Base-by-base conservation (phyloP, 2,888 invertebrate species). In the Morpho helenor region DNA sequence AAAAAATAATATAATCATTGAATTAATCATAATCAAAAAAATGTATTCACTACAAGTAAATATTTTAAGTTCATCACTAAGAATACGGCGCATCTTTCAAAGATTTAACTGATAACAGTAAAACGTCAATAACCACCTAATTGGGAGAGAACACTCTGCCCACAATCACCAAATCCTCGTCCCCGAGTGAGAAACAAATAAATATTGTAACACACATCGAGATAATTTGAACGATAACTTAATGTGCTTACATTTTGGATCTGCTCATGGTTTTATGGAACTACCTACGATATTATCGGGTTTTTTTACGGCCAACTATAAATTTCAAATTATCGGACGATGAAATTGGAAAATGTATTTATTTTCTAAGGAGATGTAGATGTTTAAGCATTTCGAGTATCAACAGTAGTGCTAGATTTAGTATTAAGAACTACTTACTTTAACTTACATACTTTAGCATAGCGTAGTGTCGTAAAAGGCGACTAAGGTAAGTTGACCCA, bases 81-180 rank as follows among this genome's bases (percentile, higher is more conserved):
- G 77, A 80, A 88, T 84, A 77, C 76, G 79, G 80, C 70, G 69
- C 74, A 73, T 73, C 72, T 73, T 73, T 77, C 71, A 75, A 76
- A 89, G 89, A 90, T 90, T 80, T 76, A 73, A 72, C 71, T 70
- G 90, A 90, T 89, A 89, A 84, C 83, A 84, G 86, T 89, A 87
- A 89, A 90, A 86, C 84, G 89, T 89, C 90, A 86, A 90, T 90
- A 89, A 88, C 84, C 88, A 89, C 87, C 90, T 90, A 90, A 90
- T 89, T 90, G 90, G 90, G 80, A 84, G 82, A 82, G 84, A 84
- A 84, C 83, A 82, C 80, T 84, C 82, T 74, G 77, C 79, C 79
- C 80, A 79, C 85, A 81, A 79, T 78, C 82, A 77, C 74, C 73
- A 75, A 73, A 74, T 68, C 72, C 77, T 75, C 75, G 54, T 48